phyloP scores from a whole-genome alignment of 2,888 invertebrate species.

The Tipula confusa region DNA sequence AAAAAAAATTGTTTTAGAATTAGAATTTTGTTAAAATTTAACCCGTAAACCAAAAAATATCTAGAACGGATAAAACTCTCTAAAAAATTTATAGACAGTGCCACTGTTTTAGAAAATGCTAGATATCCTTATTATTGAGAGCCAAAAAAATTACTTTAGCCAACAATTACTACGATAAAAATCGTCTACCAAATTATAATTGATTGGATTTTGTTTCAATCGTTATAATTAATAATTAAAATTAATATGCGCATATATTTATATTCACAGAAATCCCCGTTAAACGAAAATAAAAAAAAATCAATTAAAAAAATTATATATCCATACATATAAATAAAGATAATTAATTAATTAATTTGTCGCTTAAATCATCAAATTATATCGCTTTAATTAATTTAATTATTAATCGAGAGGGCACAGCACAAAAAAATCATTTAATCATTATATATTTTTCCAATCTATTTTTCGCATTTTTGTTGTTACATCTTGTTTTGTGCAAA shows the following conservation, averaged over 20 bases:
- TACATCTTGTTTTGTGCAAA: background rate
- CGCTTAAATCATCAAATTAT: conserved; percentile 20
- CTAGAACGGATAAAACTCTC: no score
- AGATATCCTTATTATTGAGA: no score
- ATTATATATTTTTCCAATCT: no score
- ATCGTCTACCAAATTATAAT: no score
- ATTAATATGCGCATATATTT: background rate
- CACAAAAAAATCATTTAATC: background rate
- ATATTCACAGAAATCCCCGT: background rate
- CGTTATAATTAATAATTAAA: background rate
- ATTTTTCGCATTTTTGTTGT: background rate
- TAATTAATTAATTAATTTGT: conserved; percentile 25
- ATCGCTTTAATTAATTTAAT: conserved; percentile 25
- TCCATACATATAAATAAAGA: background rate
- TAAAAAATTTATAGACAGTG: no score
- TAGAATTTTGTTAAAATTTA: no score
- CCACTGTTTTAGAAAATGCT: no score
- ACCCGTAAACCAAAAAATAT: no score
- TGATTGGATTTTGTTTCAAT: no score
- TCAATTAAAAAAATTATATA: background rate
- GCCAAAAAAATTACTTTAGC: no score
- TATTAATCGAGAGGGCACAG: background rate
- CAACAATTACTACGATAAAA: no score
- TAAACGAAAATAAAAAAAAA: background rate
- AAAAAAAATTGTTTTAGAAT: no score